Base-by-base conservation (phyloP, 2,888 invertebrate genomes). In the Pyrocoelia pectoralis region DNA sequence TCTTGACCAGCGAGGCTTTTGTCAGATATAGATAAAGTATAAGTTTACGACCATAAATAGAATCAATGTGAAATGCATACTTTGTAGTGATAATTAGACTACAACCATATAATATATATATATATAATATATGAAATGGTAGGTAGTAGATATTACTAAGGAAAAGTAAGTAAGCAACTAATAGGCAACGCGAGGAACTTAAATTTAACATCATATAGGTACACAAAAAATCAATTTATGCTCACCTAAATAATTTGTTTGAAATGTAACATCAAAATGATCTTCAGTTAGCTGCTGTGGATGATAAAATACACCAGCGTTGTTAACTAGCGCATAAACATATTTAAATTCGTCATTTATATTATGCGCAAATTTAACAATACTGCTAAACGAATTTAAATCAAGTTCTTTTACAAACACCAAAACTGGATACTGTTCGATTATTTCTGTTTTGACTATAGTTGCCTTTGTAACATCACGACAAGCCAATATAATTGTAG, bases 201-300 rank as follows among this genome's bases (percentile, higher is more conserved):
- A n/a, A n/a, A n/a, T n/a, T n/a, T n/a, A n/a, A n/a, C n/a, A n/a
- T n/a, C n/a, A 13, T 12, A 4, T 4, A 12, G 3, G 40, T 13
- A n/a, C 13, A 13, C 1, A 43, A 2, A 43, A 6, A 43, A 43
- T n/a, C 13, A 14, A 43, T 28, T n/a, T 12, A 13, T 50, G 43
- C 74, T 68, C 73, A 83, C 84, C 84, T 64, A 86, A 77, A 77
- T 85, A 85, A 75, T 86, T 86, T 8, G 83, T 83, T 74, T 86
- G 86, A 72, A 84, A 83, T 9, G 84, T 85, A 46, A 82, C 74
- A 73, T 86, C 86, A 73, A 83, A 83, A 14, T 82, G 80, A 75
- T 86, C 84, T 55, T 77, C 78, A 1, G 86, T 86, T 59, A 82
- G 66, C 61, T 77, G 70, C 65, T 81, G 81, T n/a, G 82, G 82